Evolutionary conservation across 1,140 invertebrate genomes (phyloP).

Genomic region (Heliothis subflexa): DNA sequence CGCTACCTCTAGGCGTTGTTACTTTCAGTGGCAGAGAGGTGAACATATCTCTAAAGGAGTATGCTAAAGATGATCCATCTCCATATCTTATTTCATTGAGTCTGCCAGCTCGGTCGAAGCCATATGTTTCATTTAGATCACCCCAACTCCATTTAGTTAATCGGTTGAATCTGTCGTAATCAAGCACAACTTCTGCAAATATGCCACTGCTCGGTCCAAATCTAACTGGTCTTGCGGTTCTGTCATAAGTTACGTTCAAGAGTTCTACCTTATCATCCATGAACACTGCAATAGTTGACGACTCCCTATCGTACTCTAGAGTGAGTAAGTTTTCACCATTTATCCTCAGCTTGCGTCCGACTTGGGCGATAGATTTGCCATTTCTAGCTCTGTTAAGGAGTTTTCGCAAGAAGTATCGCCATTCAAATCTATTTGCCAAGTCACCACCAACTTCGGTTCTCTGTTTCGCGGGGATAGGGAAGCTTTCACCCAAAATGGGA

Average conservation of each 20-base stretch:
- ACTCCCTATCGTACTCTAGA: slow-evolving; percentile 96
- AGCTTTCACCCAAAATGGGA: slow-evolving; percentile 94
- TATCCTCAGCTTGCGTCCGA: slow-evolving; percentile 93
- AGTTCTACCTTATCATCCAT: slow-evolving; percentile 96
- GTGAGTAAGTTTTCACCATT: slow-evolving; percentile 97
- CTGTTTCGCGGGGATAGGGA: slow-evolving; percentile 96
- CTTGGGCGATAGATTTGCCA: slow-evolving; percentile 91
- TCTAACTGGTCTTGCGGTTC: slow-evolving; percentile 94
- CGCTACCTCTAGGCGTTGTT: slow-evolving; percentile 95
- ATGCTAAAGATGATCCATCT: slow-evolving; percentile 94
- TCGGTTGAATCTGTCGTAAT: slow-evolving; percentile 96
- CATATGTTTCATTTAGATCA: slow-evolving; percentile 94
- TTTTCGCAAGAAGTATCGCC: slow-evolving; percentile 95
- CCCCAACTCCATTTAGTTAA: slow-evolving; percentile 97
- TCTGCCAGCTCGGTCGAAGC: slow-evolving; percentile 94
- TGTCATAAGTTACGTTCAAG: slow-evolving; percentile 96
- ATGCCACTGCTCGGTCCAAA: slow-evolving; percentile 95
- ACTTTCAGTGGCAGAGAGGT: slow-evolving; percentile 96
- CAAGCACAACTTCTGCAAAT: slow-evolving; percentile 95
- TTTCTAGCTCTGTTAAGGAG: slow-evolving; percentile 88
- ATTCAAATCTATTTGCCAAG: slow-evolving; percentile 97
- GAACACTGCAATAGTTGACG: slow-evolving; percentile 95
- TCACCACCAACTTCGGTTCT: slow-evolving; percentile 95
- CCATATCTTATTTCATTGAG: slow-evolving; percentile 95
- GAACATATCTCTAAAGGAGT: slow-evolving; percentile 95